Evolutionary conservation across 1,140 invertebrate genomes (phyloP), one percentile per base, ranked within the genome.

Genomic region (Tetragnatha versicolor): DNA sequence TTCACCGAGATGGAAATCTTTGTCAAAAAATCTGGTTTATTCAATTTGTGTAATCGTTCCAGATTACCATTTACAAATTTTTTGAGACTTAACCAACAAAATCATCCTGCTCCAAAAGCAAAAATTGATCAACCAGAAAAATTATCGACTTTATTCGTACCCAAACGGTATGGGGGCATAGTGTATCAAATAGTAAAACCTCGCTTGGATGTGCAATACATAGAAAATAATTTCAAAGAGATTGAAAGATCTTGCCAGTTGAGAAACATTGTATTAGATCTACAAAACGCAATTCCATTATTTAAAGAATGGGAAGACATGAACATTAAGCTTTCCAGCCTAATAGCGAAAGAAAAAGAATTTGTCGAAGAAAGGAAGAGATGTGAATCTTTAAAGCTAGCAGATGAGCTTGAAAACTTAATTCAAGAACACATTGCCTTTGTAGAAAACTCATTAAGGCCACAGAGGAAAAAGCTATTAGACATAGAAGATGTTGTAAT

Each of bases 121-220:
- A n/a, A n/a, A n/a, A n/a, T n/a, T n/a, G n/a, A n/a, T n/a, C n/a
- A n/a, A n/a, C n/a, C n/a, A n/a, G n/a, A n/a, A n/a, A n/a, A n/a
- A n/a, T n/a, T n/a, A n/a, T 76, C 73, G 0, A 76, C 73, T 37
- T 47, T 76, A 2, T 76, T 29, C 39, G 60, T 76, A 1, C 73
- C 73, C n/a, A 61, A 61, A 5, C 42, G 73, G 6, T 35, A 53
- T 51, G 73, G 73, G 12, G 35, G 22, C 5, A 17, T 37, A n/a
- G 27, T 76, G 29, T 76, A 76, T 53, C 73, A 76, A 29, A 65
- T 76, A 29, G 73, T 76, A 12, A 65, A 42, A 29, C 73, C 73
- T 17, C 12, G 51, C 22, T 65, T 76, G 7, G 55, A 53, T 39
- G 12, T 55, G 7, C n/a, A 76, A n/a, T 63, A 39, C 20, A 51